These are phyloP conservation scores for Cataglyphis altisquamis DNA, from an alignment of 2,888 invertebrate genomes.

Conservation along the genomic window DNA sequence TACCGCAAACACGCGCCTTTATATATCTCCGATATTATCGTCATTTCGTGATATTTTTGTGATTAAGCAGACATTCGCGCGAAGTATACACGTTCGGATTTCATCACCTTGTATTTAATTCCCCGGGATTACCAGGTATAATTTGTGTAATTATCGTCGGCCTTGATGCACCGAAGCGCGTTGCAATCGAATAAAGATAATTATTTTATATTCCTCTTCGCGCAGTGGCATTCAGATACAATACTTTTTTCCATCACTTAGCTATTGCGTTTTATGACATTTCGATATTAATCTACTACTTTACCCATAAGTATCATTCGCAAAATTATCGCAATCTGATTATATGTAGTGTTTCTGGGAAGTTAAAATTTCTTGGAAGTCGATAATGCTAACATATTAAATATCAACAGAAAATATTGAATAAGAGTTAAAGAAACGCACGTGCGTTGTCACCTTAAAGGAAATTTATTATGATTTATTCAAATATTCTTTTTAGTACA, in stretches of 20 bases:
- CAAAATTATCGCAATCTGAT: conserved; percentile 23
- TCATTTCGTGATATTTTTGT: not conserved
- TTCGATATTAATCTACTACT: not conserved
- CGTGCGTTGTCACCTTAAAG: not conserved
- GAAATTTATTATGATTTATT: conserved; percentile 6
- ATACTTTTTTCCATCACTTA: not conserved
- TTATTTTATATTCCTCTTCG: not conserved
- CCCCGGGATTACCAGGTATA: not conserved
- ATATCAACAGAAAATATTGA: not conserved
- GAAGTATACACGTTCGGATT: not conserved
- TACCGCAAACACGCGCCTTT: not conserved
- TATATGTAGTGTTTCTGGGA: not conserved
- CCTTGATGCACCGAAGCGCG: conserved; percentile 18
- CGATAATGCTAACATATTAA: not conserved
- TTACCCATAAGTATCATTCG: conserved; percentile 1
- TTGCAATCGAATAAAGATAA: not conserved
- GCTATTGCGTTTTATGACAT: not conserved
- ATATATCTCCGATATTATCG: not conserved
- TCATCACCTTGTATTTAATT: not conserved
- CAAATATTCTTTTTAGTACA: not conserved
- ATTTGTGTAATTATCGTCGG: conserved; percentile 29
- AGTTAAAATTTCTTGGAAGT: not conserved
- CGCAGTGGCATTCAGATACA: conserved; percentile 3
- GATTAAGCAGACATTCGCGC: not conserved
- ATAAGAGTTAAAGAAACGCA: not conserved